These are phyloP conservation scores for Aporophyla nigra DNA, from an alignment of 2,888 invertebrate species.

Conservation along the genomic window DNA sequence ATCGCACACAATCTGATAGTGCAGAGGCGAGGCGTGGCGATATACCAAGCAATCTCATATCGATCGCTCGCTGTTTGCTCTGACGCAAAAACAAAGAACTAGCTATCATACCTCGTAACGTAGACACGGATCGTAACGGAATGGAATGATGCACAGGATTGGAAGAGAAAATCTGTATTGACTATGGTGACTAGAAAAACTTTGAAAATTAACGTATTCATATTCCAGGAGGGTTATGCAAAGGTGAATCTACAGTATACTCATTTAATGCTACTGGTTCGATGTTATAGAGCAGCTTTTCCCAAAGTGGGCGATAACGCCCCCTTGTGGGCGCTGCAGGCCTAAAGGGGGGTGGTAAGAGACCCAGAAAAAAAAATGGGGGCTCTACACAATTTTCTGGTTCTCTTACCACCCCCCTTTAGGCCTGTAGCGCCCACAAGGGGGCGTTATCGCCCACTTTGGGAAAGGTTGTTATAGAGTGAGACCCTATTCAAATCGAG, in stretches of 20 bases:
- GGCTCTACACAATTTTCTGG: no score
- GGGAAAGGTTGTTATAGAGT: not conserved
- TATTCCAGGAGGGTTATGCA: not conserved
- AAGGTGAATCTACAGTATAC: not conserved
- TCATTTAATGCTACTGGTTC: not conserved
- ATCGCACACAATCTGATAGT: constrained; percentile 42
- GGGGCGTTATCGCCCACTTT: no score
- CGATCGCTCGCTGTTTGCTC: constrained; percentile 31
- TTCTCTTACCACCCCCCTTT: no score
- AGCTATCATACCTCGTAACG: constrained; percentile 27
- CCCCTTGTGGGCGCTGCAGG: no score
- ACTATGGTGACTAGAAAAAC: not conserved
- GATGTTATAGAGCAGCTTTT: not conserved
- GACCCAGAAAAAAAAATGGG: no score
- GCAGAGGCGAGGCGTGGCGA: not conserved
- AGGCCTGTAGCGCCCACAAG: no score
- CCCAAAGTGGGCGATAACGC: no score
- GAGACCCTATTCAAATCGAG: not conserved
- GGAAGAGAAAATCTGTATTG: not conserved
- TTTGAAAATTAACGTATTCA: no score
- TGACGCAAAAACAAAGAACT: constrained; percentile 46
- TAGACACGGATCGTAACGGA: constrained; percentile 5
- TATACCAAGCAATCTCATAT: constrained; percentile 48
- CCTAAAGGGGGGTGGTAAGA: no score
- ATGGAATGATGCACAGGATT: not conserved